Evolutionary conservation across 2,113 vertebrate genomes (phyloP).

Genomic region (Alouatta palliata): DNA sequence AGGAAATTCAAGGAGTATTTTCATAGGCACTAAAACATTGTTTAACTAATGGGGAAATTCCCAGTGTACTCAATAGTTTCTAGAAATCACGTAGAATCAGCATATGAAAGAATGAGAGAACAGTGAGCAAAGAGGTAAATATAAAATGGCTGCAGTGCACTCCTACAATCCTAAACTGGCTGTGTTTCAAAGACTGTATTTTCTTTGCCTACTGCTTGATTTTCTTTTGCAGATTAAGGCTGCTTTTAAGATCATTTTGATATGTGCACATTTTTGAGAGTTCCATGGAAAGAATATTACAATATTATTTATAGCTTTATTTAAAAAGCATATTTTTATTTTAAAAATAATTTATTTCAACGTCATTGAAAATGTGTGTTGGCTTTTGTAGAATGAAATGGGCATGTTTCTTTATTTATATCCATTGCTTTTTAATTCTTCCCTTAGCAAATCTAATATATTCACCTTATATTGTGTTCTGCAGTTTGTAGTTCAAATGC

Average conservation of each 20-base stretch:
- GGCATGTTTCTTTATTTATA: background rate
- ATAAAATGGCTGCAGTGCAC: too few species aligned
- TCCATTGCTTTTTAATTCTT: constrained; percentile 4
- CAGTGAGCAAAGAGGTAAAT: background rate
- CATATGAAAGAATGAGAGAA: background rate
- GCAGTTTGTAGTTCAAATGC: constrained; percentile 24
- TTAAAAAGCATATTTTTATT: background rate
- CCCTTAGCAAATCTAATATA: constrained; percentile 24
- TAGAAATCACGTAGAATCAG: background rate
- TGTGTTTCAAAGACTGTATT: background rate
- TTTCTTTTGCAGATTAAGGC: background rate
- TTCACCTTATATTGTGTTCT: background rate
- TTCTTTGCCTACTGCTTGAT: background rate
- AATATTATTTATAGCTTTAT: background rate
- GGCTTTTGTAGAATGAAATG: background rate
- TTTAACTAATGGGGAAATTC: background rate
- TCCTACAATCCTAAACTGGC: background rate
- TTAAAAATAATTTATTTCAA: background rate
- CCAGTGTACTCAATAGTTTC: background rate
- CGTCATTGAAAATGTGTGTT: background rate
- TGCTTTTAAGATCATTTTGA: background rate
- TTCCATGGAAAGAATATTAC: background rate
- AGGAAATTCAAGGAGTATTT: background rate
- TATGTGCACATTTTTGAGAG: background rate
- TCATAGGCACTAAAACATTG: background rate